Evolutionary conservation across 2,888 invertebrate genomes (phyloP).

Genomic region (Caenorhabditis sp.): DNA sequence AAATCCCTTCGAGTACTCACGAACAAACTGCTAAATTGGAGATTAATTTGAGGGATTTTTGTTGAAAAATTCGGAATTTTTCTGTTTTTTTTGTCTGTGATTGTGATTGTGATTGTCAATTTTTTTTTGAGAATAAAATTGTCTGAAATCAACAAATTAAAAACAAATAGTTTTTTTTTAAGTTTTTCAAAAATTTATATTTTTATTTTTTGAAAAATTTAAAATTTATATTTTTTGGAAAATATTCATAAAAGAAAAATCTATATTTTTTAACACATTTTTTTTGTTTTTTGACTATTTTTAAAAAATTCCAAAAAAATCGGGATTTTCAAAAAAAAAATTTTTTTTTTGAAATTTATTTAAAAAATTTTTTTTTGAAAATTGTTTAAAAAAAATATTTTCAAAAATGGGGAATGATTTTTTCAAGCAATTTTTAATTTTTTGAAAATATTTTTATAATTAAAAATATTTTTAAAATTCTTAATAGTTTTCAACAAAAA

Average conservation of each 20-base stretch:
- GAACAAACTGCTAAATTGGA: constrained; percentile 74
- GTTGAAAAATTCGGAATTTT: not conserved
- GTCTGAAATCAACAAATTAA: no score
- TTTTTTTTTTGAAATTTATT: no score
- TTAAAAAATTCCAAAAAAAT: no score
- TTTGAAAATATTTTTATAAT: not conserved
- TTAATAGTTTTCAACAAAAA: not conserved
- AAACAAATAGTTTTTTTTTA: no score
- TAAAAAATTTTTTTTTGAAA: not conserved
- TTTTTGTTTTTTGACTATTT: not conserved
- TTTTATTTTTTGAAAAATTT: not conserved
- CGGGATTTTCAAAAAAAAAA: no score
- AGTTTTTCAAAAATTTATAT: no score
- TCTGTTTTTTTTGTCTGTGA: not conserved
- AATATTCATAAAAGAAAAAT: no score
- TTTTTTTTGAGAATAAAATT: not conserved
- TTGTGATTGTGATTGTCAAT: constrained; percentile 25
- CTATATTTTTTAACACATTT: not conserved
- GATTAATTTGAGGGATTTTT: constrained; percentile 74
- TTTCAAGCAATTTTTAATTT: no score
- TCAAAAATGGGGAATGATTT: not conserved
- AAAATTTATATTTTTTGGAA: no score
- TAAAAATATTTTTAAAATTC: not conserved
- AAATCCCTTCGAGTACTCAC: constrained; percentile 84
- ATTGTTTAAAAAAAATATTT: not conserved